A percentile compares a stretch with the other conserved stretches of the same genome.
Evolutionary conservation across 2,797 vertebrate genomes (phyloP).

Genomic region (Bradypodion pumilum): DNA sequence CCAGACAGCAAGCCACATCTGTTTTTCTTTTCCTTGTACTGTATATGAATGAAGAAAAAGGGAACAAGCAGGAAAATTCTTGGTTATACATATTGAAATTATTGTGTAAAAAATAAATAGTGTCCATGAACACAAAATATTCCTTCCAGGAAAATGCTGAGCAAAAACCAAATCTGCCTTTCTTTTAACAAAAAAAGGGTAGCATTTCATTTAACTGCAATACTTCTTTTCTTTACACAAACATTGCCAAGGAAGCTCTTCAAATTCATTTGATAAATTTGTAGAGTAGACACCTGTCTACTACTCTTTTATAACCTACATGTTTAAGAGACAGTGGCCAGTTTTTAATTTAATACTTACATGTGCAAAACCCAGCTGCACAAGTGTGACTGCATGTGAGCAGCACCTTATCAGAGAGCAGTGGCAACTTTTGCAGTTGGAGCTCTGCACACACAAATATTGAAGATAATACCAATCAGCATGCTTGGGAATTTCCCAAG

Average conservation of each 20-base stretch:
- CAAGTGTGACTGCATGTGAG: too few relatives aligned
- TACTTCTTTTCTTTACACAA: background rate
- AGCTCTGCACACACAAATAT: too few relatives aligned
- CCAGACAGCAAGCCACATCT: background rate
- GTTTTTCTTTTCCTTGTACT: conserved; percentile 28
- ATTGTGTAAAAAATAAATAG: conserved; percentile 37
- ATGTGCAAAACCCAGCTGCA: too few relatives aligned
- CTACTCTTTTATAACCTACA: background rate
- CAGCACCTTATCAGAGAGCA: too few relatives aligned
- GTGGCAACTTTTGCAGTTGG: too few relatives aligned
- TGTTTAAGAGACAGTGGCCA: background rate
- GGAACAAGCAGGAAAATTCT: conserved; percentile 26
- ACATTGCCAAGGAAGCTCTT: background rate
- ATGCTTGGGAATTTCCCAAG: background rate
- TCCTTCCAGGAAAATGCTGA: conserved; percentile 33
- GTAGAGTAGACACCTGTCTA: background rate
- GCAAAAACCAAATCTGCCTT: conserved; percentile 25
- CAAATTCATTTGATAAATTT: background rate
- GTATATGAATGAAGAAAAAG: background rate
- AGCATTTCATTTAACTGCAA: background rate
- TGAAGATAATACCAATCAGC: too few relatives aligned
- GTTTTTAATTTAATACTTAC: too few relatives aligned
- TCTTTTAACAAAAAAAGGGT: background rate
- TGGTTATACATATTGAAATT: conserved; percentile 9
- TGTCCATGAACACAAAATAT: conserved; percentile 46